Conservation (phyloP, 2,797 vertebrate species). For the Acanthornis magna region DNA sequence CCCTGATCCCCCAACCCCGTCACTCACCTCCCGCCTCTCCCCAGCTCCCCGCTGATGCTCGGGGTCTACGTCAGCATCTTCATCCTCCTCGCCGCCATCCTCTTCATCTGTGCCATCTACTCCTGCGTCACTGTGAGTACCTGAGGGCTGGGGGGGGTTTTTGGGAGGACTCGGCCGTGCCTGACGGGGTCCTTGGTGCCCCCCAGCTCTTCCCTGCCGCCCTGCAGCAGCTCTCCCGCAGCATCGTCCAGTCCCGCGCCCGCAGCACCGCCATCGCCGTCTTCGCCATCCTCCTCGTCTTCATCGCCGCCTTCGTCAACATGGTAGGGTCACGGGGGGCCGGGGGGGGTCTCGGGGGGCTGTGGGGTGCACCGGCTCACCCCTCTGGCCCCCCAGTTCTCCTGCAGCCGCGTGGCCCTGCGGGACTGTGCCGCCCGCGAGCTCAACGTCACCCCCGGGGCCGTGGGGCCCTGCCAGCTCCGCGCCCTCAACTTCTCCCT, state of each 20-base stretch:
- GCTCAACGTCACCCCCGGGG: slow-evolving; percentile 81
- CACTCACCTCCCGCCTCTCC: neutral
- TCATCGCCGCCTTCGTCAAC: slow-evolving; percentile 88
- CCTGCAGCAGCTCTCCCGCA: slow-evolving; percentile 86
- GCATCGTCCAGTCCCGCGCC: slow-evolving; percentile 89
- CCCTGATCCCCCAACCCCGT: fast-evolving
- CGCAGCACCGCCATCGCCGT: slow-evolving; percentile 90
- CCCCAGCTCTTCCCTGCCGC: slow-evolving; percentile 83
- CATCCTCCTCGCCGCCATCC: slow-evolving; percentile 85
- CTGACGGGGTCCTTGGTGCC: neutral
- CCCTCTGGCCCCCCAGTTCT: slow-evolving; percentile 77
- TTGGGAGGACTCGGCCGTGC: fast-evolving
- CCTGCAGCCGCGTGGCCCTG: slow-evolving; percentile 86
- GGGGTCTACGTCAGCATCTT: slow-evolving; percentile 88
- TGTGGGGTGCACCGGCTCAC: fast-evolving
- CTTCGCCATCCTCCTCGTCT: slow-evolving; percentile 89
- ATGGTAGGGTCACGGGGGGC: slow-evolving; percentile 76
- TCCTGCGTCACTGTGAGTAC: slow-evolving; percentile 87
- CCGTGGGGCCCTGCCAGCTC: slow-evolving; percentile 88
- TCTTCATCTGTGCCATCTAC: slow-evolving; percentile 90
- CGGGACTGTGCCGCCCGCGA: slow-evolving; percentile 81
- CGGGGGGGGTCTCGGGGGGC: fast-evolving
- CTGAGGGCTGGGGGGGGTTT: neutral
- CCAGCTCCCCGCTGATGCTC: slow-evolving; percentile 89
- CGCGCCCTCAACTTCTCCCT: slow-evolving; percentile 84